Conservation (phyloP, 2,797 vertebrate genomes). For the Luscinia luscinia region DNA sequence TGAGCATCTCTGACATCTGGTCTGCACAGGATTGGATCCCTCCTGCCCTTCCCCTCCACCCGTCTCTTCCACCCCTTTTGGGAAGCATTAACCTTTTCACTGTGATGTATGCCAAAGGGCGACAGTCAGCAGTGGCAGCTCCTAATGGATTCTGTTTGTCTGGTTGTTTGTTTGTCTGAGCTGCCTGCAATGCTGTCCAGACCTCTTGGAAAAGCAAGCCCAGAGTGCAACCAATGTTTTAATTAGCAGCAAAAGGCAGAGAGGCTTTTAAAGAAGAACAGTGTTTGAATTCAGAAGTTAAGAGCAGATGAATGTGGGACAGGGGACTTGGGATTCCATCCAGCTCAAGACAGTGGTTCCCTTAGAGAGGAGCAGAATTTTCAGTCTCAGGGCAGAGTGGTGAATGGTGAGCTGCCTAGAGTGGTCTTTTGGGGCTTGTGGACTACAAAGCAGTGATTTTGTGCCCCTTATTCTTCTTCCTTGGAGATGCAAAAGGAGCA, state of each 20-base stretch:
- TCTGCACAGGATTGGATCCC: conserved; percentile 19
- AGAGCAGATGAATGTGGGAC: not conserved
- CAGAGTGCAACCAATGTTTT: conserved; percentile 32
- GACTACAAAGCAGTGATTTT: not conserved
- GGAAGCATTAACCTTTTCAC: conserved; percentile 72
- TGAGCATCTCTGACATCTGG: conserved; percentile 57
- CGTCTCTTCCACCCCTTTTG: conserved; percentile 39
- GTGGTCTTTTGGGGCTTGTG: not conserved
- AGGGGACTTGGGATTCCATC: not conserved
- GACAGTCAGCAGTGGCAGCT: conserved; percentile 68
- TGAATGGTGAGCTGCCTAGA: not conserved
- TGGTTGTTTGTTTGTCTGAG: conserved; percentile 55
- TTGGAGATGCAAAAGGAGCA: not conserved
- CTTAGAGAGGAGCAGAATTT: not conserved
- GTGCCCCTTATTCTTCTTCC: not conserved
- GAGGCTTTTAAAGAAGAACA: conserved; percentile 4
- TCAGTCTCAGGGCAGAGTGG: not conserved
- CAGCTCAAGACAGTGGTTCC: not conserved
- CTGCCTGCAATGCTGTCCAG: conserved; percentile 53
- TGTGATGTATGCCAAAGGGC: conserved; percentile 61
- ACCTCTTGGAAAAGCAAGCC: conserved; percentile 54
- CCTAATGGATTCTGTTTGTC: conserved; percentile 66
- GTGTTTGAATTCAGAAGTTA: conserved; percentile 5
- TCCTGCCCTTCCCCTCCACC: conserved; percentile 25
- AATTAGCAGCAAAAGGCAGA: conserved; percentile 46